Evolutionary conservation across 2,888 invertebrate species (phyloP).

Genomic region (Keiferia lycopersicella): DNA sequence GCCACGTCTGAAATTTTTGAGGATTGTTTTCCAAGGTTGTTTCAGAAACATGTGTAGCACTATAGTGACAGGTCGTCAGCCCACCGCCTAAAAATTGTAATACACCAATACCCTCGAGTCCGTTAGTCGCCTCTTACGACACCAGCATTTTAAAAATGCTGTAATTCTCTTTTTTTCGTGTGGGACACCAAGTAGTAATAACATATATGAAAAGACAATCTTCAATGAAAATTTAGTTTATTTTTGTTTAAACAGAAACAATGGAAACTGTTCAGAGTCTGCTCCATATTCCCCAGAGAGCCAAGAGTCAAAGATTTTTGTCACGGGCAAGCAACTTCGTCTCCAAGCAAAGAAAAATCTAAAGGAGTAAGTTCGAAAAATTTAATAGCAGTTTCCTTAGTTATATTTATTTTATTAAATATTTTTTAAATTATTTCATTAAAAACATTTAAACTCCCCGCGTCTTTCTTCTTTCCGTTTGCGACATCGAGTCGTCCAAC

Average conservation of each 20-base stretch:
- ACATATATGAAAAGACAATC: not conserved
- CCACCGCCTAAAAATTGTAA: too few relatives aligned
- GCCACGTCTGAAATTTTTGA: too few relatives aligned
- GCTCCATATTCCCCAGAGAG: conserved; percentile 42
- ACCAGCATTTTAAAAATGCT: too few relatives aligned
- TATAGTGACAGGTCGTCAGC: too few relatives aligned
- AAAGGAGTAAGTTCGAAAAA: not conserved
- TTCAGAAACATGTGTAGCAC: too few relatives aligned
- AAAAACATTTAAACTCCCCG: too few relatives aligned
- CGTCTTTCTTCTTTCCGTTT: too few relatives aligned
- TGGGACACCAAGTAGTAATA: not conserved
- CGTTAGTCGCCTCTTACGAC: too few relatives aligned
- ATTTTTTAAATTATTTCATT: not conserved
- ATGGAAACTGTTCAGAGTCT: conserved; percentile 47
- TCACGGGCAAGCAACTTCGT: conserved; percentile 12
- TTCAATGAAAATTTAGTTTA: not conserved
- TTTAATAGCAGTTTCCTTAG: not conserved
- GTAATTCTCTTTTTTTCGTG: too few relatives aligned
- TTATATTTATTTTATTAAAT: not conserved
- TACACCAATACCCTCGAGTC: too few relatives aligned
- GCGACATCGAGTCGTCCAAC: too few relatives aligned
- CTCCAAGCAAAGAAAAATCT: not conserved
- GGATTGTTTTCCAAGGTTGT: too few relatives aligned
- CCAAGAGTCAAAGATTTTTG: conserved; percentile 22
- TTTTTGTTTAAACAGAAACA: conserved; percentile 46